A percentile compares a stretch with the other conserved stretches of the same genome.
Evolutionary conservation across 2,797 vertebrate genomes (phyloP).

Genomic region (Periophthalmus magnuspinnatus): DNA sequence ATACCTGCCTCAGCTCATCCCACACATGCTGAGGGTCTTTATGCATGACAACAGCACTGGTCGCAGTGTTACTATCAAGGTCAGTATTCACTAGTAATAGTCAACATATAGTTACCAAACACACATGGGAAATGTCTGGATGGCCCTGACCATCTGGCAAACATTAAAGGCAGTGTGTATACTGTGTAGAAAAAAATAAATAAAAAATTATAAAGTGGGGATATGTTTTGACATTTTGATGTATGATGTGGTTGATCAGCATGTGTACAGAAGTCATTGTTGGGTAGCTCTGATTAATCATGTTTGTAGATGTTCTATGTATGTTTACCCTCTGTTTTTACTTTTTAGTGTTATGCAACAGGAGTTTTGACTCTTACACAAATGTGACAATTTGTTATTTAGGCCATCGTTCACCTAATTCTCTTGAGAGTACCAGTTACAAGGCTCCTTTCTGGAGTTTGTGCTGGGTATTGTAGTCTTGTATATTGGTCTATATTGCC

Average conservation of each 20-base stretch:
- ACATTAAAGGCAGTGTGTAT: background rate
- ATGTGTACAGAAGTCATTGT: background rate
- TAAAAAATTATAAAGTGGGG: background rate
- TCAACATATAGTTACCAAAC: background rate
- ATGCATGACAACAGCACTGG: constrained; percentile 97
- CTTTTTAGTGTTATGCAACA: background rate
- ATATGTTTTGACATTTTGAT: background rate
- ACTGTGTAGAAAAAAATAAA: background rate
- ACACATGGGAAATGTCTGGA: background rate
- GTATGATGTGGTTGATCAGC: background rate
- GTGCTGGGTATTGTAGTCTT: background rate
- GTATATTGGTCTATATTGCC: background rate
- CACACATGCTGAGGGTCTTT: constrained; percentile 97
- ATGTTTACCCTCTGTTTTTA: background rate
- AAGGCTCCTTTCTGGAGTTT: background rate
- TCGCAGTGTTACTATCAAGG: constrained; percentile 95
- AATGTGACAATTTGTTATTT: background rate
- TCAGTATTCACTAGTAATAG: constrained; percentile 56
- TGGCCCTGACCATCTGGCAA: background rate
- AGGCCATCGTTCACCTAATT: background rate
- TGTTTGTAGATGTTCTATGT: too few species aligned
- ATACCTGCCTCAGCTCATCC: constrained; percentile 96
- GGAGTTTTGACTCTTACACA: background rate
- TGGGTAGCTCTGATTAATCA: background rate
- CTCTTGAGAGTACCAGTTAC: background rate